Conservation (phyloP, 1,140 invertebrate genomes). For the Nomia melanderi region DNA sequence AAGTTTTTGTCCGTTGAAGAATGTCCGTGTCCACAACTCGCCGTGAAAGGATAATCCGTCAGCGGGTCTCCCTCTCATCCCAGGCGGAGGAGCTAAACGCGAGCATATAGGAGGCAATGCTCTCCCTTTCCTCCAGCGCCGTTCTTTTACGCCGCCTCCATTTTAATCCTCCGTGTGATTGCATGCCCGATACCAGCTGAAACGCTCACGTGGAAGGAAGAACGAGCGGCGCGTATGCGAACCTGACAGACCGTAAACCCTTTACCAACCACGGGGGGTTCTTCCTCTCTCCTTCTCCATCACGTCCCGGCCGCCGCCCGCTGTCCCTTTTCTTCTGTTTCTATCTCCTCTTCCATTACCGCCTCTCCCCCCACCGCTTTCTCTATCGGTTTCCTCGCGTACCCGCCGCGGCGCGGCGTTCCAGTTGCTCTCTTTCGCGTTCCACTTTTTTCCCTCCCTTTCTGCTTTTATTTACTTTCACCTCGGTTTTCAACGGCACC, state of each 20-base stretch:
- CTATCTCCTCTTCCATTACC: not conserved
- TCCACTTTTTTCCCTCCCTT: not conserved
- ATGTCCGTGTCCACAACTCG: conserved; percentile 47
- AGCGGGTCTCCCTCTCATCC: conserved; percentile 54
- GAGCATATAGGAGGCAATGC: conserved; percentile 66
- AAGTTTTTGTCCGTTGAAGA: conserved; percentile 47
- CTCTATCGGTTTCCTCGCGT: not conserved
- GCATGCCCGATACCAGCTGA: conserved; percentile 76
- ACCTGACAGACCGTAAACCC: conserved; percentile 76
- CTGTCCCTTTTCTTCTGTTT: conserved; percentile 55
- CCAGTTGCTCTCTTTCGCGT: too few relatives aligned
- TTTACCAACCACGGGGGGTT: conserved; percentile 76
- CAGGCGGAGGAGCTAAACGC: conserved; percentile 72
- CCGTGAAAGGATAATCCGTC: conserved; percentile 72
- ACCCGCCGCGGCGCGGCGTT: not conserved
- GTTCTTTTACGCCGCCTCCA: conserved; percentile 66
- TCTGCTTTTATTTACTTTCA: not conserved
- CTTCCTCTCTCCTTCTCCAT: conserved; percentile 43
- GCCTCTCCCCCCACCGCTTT: not conserved
- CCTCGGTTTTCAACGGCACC: not conserved
- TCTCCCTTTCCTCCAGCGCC: conserved; percentile 53
- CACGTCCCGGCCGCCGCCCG: not conserved
- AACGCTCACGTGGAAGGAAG: conserved; percentile 77
- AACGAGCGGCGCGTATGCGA: conserved; percentile 72
- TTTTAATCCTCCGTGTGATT: conserved; percentile 79